Percentiles rank a stretch among this genome's conserved stretches.
phyloP scores from a whole-genome alignment of 2,888 invertebrate species.

The Onchidella celtica region DNA sequence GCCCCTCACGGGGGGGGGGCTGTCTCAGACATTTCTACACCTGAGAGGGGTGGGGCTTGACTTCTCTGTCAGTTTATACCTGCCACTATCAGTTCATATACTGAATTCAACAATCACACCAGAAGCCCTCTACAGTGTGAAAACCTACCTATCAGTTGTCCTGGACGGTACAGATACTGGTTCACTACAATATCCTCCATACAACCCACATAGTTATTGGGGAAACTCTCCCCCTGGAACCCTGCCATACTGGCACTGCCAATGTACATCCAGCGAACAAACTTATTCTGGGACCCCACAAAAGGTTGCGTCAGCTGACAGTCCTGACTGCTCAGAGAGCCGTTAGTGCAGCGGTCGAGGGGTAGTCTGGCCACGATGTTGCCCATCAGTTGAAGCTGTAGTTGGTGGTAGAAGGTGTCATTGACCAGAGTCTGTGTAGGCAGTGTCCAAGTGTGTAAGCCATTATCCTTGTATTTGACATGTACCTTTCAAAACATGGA shows the following conservation, averaged over 20 bases:
- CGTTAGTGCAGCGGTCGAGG: constrained; percentile 35
- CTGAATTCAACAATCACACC: too few species aligned
- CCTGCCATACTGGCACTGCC: constrained; percentile 20
- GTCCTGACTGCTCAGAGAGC: neutral
- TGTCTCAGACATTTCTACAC: too few species aligned
- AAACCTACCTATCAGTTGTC: constrained; percentile 20
- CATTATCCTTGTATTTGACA: neutral
- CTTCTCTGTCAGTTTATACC: too few species aligned
- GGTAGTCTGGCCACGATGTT: constrained; percentile 50
- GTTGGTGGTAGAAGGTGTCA: constrained; percentile 63
- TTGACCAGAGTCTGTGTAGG: constrained; percentile 54
- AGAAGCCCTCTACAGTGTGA: too few species aligned
- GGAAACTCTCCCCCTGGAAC: neutral
- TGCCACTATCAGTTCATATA: too few species aligned
- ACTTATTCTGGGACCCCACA: neutral
- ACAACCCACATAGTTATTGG: constrained; percentile 86
- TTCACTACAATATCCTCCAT: constrained; percentile 88
- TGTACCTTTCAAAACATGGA: too few species aligned
- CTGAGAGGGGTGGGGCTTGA: too few species aligned
- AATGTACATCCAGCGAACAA: constrained; percentile 24
- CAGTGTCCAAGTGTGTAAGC: neutral
- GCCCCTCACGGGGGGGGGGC: too few species aligned
- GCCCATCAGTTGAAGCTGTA: constrained; percentile 45
- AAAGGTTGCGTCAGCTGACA: constrained; percentile 22
- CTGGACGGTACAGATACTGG: constrained; percentile 72